phyloP scores from a whole-genome alignment of 2,797 vertebrate genomes.

The Acanthurus lineatus region DNA sequence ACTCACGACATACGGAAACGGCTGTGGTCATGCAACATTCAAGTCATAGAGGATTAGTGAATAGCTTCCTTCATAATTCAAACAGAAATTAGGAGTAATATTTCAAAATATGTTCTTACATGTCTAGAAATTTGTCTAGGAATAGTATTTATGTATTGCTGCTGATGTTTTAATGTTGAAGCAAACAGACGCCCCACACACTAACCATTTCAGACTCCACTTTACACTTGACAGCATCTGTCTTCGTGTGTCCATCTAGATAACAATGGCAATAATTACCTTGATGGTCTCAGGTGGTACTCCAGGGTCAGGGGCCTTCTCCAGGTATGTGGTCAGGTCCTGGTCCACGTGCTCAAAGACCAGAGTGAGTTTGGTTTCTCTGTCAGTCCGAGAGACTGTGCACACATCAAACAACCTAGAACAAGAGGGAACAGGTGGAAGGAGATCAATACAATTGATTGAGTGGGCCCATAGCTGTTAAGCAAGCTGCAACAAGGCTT shows the following conservation, averaged over 20 bases:
- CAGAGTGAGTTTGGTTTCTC: conserved; percentile 97
- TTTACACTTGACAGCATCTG: too few species aligned
- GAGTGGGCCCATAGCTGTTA: neutral
- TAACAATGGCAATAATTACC: conserved; percentile 78
- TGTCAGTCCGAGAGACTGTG: conserved; percentile 95
- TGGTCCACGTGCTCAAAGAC: conserved; percentile 99
- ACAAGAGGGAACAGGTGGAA: conserved; percentile 58
- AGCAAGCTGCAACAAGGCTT: neutral
- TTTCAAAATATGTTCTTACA: neutral
- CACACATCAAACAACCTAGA: conserved; percentile 97
- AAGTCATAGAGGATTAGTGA: conserved; percentile 44
- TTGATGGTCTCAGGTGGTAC: conserved; percentile 98
- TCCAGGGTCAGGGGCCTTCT: conserved; percentile 97
- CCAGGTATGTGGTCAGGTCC: conserved; percentile 98
- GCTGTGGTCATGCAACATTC: conserved; percentile 39
- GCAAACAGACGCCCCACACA: conserved; percentile 1
- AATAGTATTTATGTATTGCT: neutral
- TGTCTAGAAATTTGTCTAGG: neutral
- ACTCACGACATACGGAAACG: conserved; percentile 43
- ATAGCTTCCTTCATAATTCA: conserved; percentile 35
- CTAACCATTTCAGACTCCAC: neutral
- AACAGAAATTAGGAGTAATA: conserved; percentile 25
- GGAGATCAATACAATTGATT: conserved; percentile 50
- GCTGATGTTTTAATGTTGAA: neutral
- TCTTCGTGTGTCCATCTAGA: neutral